Base-by-base conservation (phyloP, 2,888 invertebrate genomes). In the Lasioglossum calceatum region DNA sequence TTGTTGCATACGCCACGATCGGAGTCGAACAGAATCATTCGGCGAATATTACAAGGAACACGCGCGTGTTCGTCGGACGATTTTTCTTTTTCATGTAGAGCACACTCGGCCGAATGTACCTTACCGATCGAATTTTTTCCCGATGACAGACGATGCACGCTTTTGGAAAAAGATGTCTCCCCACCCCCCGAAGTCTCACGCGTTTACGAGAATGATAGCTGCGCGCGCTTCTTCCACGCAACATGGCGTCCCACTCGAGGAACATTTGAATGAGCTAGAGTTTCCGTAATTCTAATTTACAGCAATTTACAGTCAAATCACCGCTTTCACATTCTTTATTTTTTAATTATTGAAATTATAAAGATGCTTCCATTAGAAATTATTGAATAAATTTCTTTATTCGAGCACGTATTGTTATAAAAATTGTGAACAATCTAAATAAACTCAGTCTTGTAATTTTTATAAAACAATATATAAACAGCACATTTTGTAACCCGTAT, bases 81-180 rank as follows among this genome's bases (percentile, higher is more conserved):
- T 73, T 77, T 36, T 78, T 74, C 79, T 50, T 78, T 77, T 79
- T 79, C 61, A 0, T 32, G 50, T 42, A 54, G 54, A 50, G 12
- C 58, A 79, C 67, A 77, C 16, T 54, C 54, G 32, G 19, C 71
- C 36, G 85, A 79, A 77, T 61, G 74, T 58, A 78, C 80, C 84
- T 88, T 76, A 80, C 77, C 82, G 81, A 73, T 70, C 75, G 81
- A 78, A 80, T 75, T 86, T 88, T 87, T 88, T 86, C 80, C 82
- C 78, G 79, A 87, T 93, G 93, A 93, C 92, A 93, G 91, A 81
- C 90, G 85, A 88, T 90, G 89, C 92, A 93, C 93, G 89, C 91
- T 93, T 93, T 93, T 93, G 92, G 93, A 92, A 93, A 44, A 92
- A 92, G 91, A 89, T 89, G 86, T 91, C 87, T 89, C 90, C 90